A percentile compares a stretch with the other conserved stretches of the same genome.
phyloP scores from a whole-genome alignment of 2,113 vertebrate species.

The Odobenus rosmarus region DNA sequence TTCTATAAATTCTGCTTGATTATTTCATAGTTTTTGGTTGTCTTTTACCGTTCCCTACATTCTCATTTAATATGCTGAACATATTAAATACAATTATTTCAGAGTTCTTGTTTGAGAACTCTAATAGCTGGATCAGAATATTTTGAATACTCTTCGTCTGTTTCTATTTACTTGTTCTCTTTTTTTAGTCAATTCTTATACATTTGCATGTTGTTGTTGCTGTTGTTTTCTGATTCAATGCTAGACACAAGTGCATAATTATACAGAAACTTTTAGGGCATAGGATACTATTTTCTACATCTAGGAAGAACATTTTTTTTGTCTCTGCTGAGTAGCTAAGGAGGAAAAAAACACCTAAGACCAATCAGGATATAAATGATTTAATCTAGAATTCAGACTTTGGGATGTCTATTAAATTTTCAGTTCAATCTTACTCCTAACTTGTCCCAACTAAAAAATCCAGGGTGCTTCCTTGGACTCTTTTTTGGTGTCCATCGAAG shows the following conservation, averaged over 20 bases:
- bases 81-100: not conserved
- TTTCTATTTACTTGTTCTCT: not conserved
- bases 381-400: not conserved
- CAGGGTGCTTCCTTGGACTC: not conserved
- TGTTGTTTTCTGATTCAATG: not conserved
- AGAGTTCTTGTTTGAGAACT: not conserved
- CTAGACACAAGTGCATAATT: not conserved
- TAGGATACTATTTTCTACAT: not conserved
- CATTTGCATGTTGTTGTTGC: not conserved
- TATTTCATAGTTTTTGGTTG: not conserved
- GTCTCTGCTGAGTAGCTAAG: not conserved
- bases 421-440: not conserved
- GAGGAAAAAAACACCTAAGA: not conserved
- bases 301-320: not conserved
- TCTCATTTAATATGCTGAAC: not conserved
- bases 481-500: not conserved
- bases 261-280: not conserved
- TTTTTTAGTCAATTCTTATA: not conserved
- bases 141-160: not conserved
- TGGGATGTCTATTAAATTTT: not conserved
- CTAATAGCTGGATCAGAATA: not conserved
- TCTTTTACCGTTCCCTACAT: not conserved
- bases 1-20: not conserved
- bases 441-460: not conserved
- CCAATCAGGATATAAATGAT: not conserved